Percentiles rank a stretch among this genome's conserved stretches.
These are phyloP conservation scores for Protophormia terraenovae DNA, from an alignment of 2,888 invertebrate species.

Conservation along the genomic window DNA sequence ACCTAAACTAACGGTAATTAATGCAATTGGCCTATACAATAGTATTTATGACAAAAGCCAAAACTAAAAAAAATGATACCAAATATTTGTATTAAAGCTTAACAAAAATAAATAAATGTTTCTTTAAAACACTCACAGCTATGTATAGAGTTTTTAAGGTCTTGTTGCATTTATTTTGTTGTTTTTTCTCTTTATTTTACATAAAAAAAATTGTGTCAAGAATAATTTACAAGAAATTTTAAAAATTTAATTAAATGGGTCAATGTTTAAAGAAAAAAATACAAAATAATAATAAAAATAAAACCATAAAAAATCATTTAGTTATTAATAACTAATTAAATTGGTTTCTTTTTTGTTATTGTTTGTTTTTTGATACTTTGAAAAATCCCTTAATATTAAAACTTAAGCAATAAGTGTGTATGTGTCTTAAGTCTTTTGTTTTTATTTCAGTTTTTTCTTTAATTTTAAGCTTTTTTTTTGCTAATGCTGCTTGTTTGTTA, in stretches of 20 bases:
- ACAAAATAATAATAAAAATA: not conserved
- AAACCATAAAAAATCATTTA: not conserved
- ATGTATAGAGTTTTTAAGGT: conserved; percentile 43
- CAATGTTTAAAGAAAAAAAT: conserved; percentile 15
- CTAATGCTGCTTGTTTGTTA: not conserved
- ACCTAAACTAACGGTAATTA: conserved; percentile 79
- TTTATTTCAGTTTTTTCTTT: no score
- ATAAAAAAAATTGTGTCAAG: conserved; percentile 73
- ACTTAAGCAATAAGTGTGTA: no score
- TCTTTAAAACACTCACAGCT: not conserved
- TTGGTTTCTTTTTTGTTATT: conserved; percentile 7
- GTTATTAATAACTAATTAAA: conserved; percentile 39
- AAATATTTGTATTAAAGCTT: no score
- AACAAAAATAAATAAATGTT: no score
- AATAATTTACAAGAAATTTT: conserved; percentile 69
- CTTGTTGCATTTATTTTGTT: conserved; percentile 40
- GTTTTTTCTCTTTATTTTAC: not conserved
- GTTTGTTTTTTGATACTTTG: not conserved
- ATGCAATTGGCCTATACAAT: conserved; percentile 76
- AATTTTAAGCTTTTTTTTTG: no score
- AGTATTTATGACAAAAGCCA: not conserved
- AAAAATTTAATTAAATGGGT: conserved; percentile 46
- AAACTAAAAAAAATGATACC: no score
- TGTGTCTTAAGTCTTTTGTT: conserved; percentile 25
- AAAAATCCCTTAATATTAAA: not conserved